A percentile compares a stretch with the other conserved stretches of the same genome.
phyloP scores from a whole-genome alignment of 2,113 vertebrate species.

The Corynorhinus townsendii region DNA sequence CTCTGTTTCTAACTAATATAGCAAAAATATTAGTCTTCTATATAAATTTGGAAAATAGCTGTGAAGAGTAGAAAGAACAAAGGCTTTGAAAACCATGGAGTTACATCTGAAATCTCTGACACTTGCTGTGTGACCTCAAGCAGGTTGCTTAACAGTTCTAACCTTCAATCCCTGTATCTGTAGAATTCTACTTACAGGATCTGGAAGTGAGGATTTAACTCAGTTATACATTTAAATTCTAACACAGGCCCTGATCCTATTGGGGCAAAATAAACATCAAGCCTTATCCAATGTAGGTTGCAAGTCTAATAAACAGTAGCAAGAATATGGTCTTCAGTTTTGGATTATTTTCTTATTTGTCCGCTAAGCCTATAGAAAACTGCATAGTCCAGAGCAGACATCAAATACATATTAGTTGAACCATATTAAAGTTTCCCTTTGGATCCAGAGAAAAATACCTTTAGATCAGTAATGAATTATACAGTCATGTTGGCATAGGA shows the following conservation, averaged over 20 bases:
- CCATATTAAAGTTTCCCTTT: neutral
- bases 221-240: neutral
- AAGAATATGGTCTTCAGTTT: constrained; percentile 35
- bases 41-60: neutral
- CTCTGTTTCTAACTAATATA: neutral
- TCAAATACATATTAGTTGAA: neutral
- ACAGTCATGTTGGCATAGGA: neutral
- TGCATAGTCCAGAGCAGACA: neutral
- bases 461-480: constrained; percentile 33
- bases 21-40: neutral
- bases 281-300: neutral
- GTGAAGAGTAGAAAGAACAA: neutral
- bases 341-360: neutral
- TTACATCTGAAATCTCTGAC: neutral
- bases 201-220: too few species aligned
- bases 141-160: neutral
- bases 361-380: constrained; percentile 23
- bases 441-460: neutral
- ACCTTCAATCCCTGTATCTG: neutral
- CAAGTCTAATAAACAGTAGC: constrained; percentile 19
- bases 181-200: neutral
- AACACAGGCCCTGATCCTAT: neutral
- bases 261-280: neutral
- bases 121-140: neutral
- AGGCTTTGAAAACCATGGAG: neutral